Base-by-base conservation (phyloP, 2,888 invertebrate genomes). In the Cryptocephalus moraei region DNA sequence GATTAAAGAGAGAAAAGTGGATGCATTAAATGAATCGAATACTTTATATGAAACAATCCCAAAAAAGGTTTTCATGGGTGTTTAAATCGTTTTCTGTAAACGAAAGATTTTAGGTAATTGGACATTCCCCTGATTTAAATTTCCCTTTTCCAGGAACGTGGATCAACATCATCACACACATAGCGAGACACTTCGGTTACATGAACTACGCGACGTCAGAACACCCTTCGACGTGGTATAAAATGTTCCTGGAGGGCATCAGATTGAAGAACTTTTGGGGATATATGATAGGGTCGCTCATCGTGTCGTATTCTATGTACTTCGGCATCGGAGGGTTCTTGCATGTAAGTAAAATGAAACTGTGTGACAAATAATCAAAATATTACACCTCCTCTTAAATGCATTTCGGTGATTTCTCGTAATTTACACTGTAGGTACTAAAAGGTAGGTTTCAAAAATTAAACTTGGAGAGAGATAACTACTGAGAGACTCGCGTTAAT, bases 301-400 rank as follows among this genome's bases (percentile, higher is more conserved):
- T 68, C 0, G 73, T 81, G 8, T 82, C 82, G 0, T 79, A 77
- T 51, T 53, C 64, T 10, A 73, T 79, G 45, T 86, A 82, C 64
- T 82, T 83, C 59, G 56, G 71, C 0, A 68, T 83, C 9, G 84
- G 84, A 46, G 82, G 84, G 48, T 83, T 82, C 57, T 67, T 83
- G 48, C 82, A 84, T 61, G 84, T 83, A 68, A 77, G 79, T 72
- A 45, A 10, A 52, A n/a, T 22, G n/a, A n/a, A n/a, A n/a, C 22
- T 22, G 22, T 4, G 3, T 22, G n/a, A 22, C 6, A 22, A 22
- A 22, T 22, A 22, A 6, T 22, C 3, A 22, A 22, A 22, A 4
- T 22, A 22, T 22, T 36, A 36, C 2, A 2, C 3, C 12, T n/a
- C 8, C 2, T 12, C 41, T 14, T 2, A 14, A 14, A 14, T 14